These are phyloP conservation scores for Condylura cristata DNA, from an alignment of 2,113 vertebrate genomes.

Conservation along the genomic window DNA sequence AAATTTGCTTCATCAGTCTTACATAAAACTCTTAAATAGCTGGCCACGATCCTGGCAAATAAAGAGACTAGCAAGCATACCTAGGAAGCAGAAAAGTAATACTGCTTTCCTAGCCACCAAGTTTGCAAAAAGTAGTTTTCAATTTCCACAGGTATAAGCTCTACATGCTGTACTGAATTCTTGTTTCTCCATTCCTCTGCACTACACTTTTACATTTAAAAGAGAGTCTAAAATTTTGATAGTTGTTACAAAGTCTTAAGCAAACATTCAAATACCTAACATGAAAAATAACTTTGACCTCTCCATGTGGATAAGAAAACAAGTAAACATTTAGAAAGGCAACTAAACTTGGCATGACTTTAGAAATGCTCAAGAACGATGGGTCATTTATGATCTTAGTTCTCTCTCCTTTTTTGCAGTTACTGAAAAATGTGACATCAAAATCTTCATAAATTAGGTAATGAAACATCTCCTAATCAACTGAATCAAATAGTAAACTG, in stretches of 20 bases:
- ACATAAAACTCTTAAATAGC: neutral
- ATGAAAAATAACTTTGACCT: constrained; percentile 27
- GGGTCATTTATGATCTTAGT: neutral
- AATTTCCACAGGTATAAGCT: neutral
- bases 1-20: neutral
- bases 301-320: neutral
- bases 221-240: neutral
- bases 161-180: neutral
- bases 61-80: too few species aligned
- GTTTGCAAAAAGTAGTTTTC: neutral
- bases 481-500: neutral
- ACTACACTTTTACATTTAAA: neutral
- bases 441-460: neutral
- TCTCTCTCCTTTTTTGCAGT: neutral
- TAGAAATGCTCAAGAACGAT: neutral
- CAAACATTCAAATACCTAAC: neutral
- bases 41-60: neutral
- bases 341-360: neutral
- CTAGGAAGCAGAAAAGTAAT: neutral
- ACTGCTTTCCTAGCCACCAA: neutral
- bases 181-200: neutral
- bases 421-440: neutral
- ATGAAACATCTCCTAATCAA: neutral
- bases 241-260: neutral
- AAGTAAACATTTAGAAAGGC: neutral